A percentile compares a stretch with the other conserved stretches of the same genome.
phyloP scores from a whole-genome alignment of 2,888 invertebrate species.

The Myopa testacea region DNA sequence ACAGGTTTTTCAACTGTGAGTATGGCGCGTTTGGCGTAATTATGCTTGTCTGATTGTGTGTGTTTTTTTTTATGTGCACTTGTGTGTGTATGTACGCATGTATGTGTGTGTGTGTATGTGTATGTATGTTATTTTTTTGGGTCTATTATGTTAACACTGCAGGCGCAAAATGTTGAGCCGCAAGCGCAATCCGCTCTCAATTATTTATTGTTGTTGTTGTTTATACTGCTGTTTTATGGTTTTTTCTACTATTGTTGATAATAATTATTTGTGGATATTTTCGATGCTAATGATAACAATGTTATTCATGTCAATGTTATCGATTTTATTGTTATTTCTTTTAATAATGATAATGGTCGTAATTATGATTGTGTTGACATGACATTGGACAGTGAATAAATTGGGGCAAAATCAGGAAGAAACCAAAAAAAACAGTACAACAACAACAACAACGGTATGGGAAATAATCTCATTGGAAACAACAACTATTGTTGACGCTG shows the following conservation, averaged over 20 bases:
- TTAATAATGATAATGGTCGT: background rate
- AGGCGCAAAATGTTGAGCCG: background rate
- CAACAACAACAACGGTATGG: too few relatives aligned
- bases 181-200: background rate
- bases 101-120: background rate
- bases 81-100: background rate
- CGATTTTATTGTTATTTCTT: background rate
- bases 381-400: too few relatives aligned
- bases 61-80: too few relatives aligned
- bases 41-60: too few relatives aligned
- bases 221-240: slow-evolving; percentile 25
- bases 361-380: background rate
- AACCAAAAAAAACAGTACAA: background rate
- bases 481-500: too few relatives aligned
- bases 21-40: background rate
- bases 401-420: background rate
- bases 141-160: background rate
- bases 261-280: background rate
- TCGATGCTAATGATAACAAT: background rate
- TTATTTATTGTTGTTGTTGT: slow-evolving; percentile 20
- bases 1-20: slow-evolving; percentile 25
- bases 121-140: slow-evolving; percentile 6
- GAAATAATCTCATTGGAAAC: too few relatives aligned
- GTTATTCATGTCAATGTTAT: background rate
- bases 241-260: background rate